phyloP scores from a whole-genome alignment of 2,113 vertebrate species.

The Antechinus flavipes region DNA sequence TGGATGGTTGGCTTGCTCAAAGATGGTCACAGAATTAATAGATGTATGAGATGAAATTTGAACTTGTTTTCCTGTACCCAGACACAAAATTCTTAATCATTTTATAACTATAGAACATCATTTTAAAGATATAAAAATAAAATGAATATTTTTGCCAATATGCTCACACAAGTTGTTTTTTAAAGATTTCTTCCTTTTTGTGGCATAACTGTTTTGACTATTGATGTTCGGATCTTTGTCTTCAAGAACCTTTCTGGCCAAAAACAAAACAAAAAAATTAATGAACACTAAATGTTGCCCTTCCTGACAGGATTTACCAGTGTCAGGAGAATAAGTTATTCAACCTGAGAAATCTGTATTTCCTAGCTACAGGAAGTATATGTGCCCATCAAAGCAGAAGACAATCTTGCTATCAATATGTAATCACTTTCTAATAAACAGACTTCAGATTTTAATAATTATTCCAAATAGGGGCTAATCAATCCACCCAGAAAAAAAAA shows the following conservation, averaged over 20 bases:
- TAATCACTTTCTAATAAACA: conserved; percentile 30
- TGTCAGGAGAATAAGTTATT: neutral
- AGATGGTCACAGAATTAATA: neutral
- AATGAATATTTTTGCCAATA: neutral
- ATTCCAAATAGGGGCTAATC: neutral
- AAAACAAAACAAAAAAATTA: neutral
- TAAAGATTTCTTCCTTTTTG: neutral
- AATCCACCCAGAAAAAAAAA: neutral
- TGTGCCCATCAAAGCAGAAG: conserved; percentile 23
- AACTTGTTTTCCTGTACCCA: neutral
- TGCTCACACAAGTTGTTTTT: neutral
- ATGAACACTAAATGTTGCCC: neutral
- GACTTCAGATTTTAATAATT: conserved; percentile 52
- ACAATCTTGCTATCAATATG: neutral
- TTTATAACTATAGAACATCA: neutral
- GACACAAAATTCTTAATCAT: neutral
- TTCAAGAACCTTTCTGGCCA: neutral
- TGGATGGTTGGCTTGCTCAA: neutral
- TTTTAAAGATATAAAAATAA: neutral
- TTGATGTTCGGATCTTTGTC: conserved; percentile 6
- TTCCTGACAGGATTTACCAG: neutral
- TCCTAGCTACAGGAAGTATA: conserved; percentile 25
- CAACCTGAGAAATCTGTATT: neutral
- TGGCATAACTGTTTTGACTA: neutral
- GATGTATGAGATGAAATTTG: neutral